Conservation (phyloP, 2,113 vertebrate species). For the Megaceryle torquata region DNA sequence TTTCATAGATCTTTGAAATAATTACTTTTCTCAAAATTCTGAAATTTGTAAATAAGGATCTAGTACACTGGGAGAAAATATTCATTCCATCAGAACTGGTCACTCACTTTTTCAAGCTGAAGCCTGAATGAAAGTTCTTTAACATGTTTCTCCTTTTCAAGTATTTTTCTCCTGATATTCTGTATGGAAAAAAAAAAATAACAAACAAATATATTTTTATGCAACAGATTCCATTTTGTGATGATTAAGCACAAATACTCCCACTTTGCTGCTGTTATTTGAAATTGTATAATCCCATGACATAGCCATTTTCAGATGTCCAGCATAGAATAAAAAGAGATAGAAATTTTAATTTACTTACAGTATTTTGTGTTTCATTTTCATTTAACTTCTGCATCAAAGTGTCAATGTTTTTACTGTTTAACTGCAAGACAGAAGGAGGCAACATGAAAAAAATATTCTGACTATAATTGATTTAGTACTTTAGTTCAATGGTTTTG, state of each 20-base stretch:
- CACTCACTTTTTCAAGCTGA: constrained; percentile 81
- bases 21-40: neutral
- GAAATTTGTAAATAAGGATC: neutral
- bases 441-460: neutral
- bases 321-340: neutral
- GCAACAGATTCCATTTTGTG: neutral
- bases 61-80: neutral
- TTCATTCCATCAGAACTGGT: neutral
- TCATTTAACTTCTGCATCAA: constrained; percentile 75
- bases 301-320: neutral
- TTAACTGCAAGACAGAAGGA: constrained; percentile 49
- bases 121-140: constrained; percentile 77
- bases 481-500: neutral
- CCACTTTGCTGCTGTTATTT: neutral
- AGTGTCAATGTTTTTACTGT: constrained; percentile 36
- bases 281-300: neutral
- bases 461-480: neutral
- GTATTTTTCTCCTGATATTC: constrained; percentile 78
- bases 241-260: neutral
- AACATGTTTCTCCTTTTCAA: constrained; percentile 72
- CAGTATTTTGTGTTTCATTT: constrained; percentile 78
- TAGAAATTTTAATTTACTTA: constrained; percentile 55
- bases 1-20: neutral
- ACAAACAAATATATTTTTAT: neutral
- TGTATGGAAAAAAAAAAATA: constrained; percentile 43